A percentile compares a stretch with the other conserved stretches of the same genome.
These are phyloP conservation scores for Adela reaumurella DNA, from an alignment of 2,888 invertebrate species.

Conservation along the genomic window DNA sequence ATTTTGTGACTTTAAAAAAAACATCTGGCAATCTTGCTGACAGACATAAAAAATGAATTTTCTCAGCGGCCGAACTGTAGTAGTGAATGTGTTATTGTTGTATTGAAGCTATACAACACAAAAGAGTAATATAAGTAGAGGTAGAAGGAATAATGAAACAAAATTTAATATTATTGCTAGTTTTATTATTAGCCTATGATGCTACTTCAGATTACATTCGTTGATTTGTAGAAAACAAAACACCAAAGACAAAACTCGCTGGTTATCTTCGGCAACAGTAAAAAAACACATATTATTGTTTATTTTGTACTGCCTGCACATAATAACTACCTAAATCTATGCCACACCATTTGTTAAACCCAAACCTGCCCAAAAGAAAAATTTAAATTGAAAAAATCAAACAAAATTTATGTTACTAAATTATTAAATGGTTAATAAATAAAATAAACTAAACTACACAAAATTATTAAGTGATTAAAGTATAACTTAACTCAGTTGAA, in stretches of 20 bases:
- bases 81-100: too few relatives aligned
- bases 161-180: conserved; percentile 52
- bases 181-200: conserved; percentile 43
- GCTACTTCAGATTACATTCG: conserved; percentile 59
- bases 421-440: neutral
- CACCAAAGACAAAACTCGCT: neutral
- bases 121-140: too few relatives aligned
- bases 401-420: neutral
- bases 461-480: neutral
- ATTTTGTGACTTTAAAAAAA: too few relatives aligned
- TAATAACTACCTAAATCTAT: neutral
- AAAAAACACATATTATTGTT: neutral
- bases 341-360: neutral
- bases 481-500: neutral
- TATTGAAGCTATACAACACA: too few relatives aligned
- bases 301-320: neutral
- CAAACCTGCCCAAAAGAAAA: neutral
- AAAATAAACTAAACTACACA: neutral
- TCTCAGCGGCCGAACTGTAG: too few relatives aligned
- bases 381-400: neutral
- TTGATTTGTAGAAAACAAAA: conserved; percentile 22
- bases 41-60: too few relatives aligned
- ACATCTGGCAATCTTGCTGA: too few relatives aligned
- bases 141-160: conserved; percentile 28
- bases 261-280: neutral